These are phyloP conservation scores for Eutrigla gurnardus DNA, from an alignment of 2,797 vertebrate species.

Conservation along the genomic window DNA sequence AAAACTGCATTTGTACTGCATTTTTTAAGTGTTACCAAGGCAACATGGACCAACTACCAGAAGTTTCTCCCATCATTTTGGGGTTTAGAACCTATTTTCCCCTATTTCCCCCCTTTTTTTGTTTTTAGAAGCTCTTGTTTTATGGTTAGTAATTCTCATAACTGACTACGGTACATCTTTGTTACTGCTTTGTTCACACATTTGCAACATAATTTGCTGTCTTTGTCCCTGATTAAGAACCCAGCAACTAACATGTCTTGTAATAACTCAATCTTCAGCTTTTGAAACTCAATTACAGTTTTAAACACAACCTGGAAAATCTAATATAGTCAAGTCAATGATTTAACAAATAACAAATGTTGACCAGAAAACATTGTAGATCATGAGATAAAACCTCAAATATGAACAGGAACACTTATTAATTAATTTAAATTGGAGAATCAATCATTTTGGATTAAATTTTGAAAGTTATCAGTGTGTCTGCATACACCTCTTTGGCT, in stretches of 20 bases:
- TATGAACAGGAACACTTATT: not conserved
- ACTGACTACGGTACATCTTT: not conserved
- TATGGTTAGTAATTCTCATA: not conserved
- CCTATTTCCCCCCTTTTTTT: not conserved
- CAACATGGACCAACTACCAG: not conserved
- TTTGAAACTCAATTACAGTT: not conserved
- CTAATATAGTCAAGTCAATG: not conserved
- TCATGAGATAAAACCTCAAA: not conserved
- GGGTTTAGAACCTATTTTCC: not conserved
- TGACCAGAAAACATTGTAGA: not conserved
- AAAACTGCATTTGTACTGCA: not conserved
- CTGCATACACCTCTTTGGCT: not conserved
- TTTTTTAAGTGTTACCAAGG: not conserved
- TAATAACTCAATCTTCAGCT: not conserved
- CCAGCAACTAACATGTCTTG: too few relatives aligned
- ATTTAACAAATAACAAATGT: slow-evolving; percentile 1
- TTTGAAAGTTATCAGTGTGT: not conserved
- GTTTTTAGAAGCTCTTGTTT: not conserved
- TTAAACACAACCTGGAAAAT: not conserved
- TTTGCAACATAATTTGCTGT: not conserved
- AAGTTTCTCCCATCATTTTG: not conserved
- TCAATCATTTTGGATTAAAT: not conserved
- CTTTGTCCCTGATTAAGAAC: too few relatives aligned
- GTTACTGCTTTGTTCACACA: not conserved
- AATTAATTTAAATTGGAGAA: not conserved